Percentiles rank a stretch among this genome's conserved stretches.
phyloP scores from a whole-genome alignment of 2,888 invertebrate genomes.

The Pegoplata infirma region DNA sequence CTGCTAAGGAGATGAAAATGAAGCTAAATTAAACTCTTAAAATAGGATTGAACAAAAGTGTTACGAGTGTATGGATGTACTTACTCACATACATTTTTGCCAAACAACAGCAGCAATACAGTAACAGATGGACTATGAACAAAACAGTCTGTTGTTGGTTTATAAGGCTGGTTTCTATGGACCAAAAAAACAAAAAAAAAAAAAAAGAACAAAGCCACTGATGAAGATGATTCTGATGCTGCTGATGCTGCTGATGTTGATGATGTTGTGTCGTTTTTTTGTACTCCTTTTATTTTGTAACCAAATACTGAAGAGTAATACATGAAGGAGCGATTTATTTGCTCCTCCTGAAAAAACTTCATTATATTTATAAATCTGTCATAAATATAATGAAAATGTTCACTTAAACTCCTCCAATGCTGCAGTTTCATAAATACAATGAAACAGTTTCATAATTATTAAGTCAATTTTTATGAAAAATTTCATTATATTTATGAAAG shows the following conservation, averaged over 20 bases:
- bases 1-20: conserved; percentile 45
- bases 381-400: too few species aligned
- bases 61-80: too few species aligned
- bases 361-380: too few species aligned
- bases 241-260: conserved; percentile 25
- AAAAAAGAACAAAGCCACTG: conserved; percentile 57
- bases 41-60: conserved; percentile 38
- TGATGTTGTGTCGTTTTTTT: conserved; percentile 41
- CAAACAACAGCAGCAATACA: conserved; percentile 25
- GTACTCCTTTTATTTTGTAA: conserved; percentile 14
- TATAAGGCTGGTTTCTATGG: conserved; percentile 6
- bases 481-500: too few species aligned
- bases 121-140: conserved; percentile 51
- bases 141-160: conserved; percentile 32
- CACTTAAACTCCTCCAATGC: too few species aligned
- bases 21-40: conserved; percentile 58
- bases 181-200: too few species aligned
- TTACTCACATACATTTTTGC: background rate
- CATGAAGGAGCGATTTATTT: too few species aligned
- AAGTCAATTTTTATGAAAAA: too few species aligned
- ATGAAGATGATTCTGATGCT: conserved; percentile 41
- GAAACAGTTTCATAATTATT: too few species aligned
- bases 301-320: conserved; percentile 25
- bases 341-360: too few species aligned
- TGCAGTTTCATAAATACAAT: too few species aligned